Base-by-base conservation (phyloP, 2,888 invertebrate genomes). In the Nomada lathburiana region DNA sequence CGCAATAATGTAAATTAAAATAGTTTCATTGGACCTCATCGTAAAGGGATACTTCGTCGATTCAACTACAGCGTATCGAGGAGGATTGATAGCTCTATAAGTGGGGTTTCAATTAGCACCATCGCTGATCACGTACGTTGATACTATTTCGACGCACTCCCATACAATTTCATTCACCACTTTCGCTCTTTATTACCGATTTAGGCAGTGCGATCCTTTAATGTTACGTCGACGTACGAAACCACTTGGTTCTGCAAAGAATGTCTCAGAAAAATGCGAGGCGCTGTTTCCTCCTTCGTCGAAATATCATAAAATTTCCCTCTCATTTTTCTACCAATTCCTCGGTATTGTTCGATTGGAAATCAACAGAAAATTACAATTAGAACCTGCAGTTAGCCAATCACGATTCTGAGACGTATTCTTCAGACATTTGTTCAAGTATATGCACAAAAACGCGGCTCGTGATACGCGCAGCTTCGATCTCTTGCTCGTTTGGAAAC, bases 401-500 rank as follows among this genome's bases (percentile, higher is more conserved):
- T 57, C 62, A 68, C 36, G 42, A 62, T 71, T 84, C 83, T 67
- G 76, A 80, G 70, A 83, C 76, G 55, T 26, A 71, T 76, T 47
- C 69, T 75, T 63, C 67, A 67, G 52, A 60, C 76, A 81, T 50
- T 60, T 70, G 79, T 50, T 52, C 36, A 23, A 65, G 57, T 63
- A 29, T 53, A 80, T 62, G 53, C 47, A 62, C 74, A 70, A 69
- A 75, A 59, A 59, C 75, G 83, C 62, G 77, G 70, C 78, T 62
- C 69, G 65, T 67, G 70, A 64, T 59, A 62, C 79, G 79, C 80
- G 55, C 65, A 76, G 84, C 70, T 82, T 82, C 79, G 85, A 83
- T 85, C 80, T 84, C 83, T 84, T 85, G 84, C 78, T 88, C 83
- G 86, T 89, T 72, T 68, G 89, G 88, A 92, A 91, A 89, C 89